Percentiles rank a stretch among this genome's conserved stretches.
These are phyloP conservation scores for Rhogogaster chlorosoma DNA, from an alignment of 2,888 invertebrate species.

Conservation along the genomic window DNA sequence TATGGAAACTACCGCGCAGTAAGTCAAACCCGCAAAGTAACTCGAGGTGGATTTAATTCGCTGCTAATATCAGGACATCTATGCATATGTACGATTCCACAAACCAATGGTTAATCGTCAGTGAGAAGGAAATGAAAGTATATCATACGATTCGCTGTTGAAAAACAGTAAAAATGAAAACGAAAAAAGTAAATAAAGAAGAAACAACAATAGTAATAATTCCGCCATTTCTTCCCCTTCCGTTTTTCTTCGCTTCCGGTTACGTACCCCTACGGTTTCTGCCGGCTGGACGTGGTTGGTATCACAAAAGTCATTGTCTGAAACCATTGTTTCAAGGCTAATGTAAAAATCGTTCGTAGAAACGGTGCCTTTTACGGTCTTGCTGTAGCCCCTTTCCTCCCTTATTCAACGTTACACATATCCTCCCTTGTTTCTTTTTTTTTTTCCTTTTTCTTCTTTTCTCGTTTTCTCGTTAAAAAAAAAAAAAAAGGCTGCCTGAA, in stretches of 20 bases:
- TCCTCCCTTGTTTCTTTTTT: conserved; percentile 48
- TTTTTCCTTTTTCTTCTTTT: conserved; percentile 50
- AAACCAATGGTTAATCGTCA: neutral
- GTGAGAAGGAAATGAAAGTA: neutral
- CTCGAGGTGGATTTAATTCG: neutral
- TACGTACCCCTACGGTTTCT: neutral
- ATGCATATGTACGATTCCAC: neutral
- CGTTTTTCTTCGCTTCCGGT: conserved; percentile 10
- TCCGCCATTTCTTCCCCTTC: neutral
- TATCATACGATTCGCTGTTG: neutral
- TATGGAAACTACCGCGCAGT: neutral
- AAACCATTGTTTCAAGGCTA: conserved; percentile 37
- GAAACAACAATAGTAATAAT: neutral
- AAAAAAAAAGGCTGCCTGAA: conserved; percentile 27
- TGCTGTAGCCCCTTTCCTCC: conserved; percentile 56
- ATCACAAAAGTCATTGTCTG: conserved; percentile 41
- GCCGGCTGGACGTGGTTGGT: neutral
- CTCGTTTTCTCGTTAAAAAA: conserved; percentile 50
- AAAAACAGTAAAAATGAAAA: neutral
- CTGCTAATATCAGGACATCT: neutral
- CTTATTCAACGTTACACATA: conserved; percentile 13
- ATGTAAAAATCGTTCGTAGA: conserved; percentile 43
- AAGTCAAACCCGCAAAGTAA: neutral
- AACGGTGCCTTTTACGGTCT: conserved; percentile 48
- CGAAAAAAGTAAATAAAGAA: neutral